Evolutionary conservation across 2,797 vertebrate genomes (phyloP), one percentile per base, ranked within the genome.

Genomic region (Oceanodroma leucorhoa): DNA sequence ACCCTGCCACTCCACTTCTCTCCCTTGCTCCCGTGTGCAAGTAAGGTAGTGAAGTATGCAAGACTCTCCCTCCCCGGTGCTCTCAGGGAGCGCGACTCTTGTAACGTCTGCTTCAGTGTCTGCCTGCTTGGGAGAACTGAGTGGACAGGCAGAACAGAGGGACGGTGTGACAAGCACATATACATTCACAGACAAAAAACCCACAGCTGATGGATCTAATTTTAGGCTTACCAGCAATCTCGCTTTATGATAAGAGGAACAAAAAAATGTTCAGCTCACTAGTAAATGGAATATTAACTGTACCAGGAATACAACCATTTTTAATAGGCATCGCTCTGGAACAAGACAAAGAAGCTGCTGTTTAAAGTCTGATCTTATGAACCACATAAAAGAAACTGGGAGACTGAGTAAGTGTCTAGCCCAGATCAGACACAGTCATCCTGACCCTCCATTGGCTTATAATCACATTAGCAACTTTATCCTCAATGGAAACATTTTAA

Each of bases 21-120:
- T 71, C 30, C 53, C 57, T 83, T 34, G 67, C 26, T 84, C 36
- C 55, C 7, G 2, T 46, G 23, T 36, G 16, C 32, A 72, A 40
- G 30, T 24, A 90, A 75, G 64, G 22, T 34, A 55, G 22, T 24
- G 66, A 91, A 54, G 51, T 40, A 41, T 32, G 20, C 10, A n/a
- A 82, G 24, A n/a, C 29, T 65, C 19, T 69, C 43, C 26, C 12
- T 65, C 14, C 22, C 12, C 3, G 0, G 57, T 1, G 1, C 19
- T 75, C 48, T 69, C 4, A 0, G 18, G 72, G n/a, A 86, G 2
- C 17, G 38, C 0, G 0, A 45, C 29, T 46, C 29, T 45, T 40
- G 38, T 2, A 53, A 34, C 6, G 2, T 34, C 54, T 51, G 30
- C 6, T 8, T 61, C 61, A 45, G 16, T n/a, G 22, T 34, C 61